These are phyloP conservation scores for Corynorhinus townsendii DNA, from an alignment of 2,113 vertebrate genomes.

Conservation along the genomic window DNA sequence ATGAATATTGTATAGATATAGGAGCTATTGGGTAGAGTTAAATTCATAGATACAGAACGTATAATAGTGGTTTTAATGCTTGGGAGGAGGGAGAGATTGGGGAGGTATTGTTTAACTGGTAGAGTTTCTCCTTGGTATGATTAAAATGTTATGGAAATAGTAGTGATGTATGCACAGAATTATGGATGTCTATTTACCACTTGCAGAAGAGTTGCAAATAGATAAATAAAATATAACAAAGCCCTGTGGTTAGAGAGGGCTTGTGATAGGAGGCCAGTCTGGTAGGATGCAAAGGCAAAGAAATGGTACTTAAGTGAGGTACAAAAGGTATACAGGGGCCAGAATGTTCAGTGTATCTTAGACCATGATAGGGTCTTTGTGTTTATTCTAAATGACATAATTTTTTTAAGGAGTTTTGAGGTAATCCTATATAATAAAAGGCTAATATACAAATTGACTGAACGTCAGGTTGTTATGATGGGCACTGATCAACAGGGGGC, in stretches of 20 bases:
- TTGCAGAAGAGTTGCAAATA: neutral
- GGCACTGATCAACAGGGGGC: too few species aligned
- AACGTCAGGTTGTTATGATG: too few species aligned
- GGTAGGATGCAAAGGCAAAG: neutral
- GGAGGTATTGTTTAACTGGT: neutral
- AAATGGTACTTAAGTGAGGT: accelerated
- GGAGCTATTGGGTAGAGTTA: neutral
- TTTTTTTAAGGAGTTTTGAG: neutral
- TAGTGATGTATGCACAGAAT: neutral
- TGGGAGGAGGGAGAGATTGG: neutral
- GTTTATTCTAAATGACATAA: neutral
- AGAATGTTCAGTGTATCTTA: too few species aligned
- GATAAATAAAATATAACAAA: neutral
- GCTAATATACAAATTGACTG: too few species aligned
- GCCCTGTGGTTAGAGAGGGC: accelerated
- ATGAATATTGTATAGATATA: neutral
- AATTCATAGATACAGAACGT: neutral
- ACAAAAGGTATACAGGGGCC: neutral
- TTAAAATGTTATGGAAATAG: neutral
- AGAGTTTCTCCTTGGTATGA: neutral
- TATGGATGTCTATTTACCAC: neutral
- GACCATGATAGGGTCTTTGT: neutral
- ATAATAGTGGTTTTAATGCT: neutral
- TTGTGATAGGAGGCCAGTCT: neutral
- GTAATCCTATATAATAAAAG: neutral